These are phyloP conservation scores for Brachyptera risi DNA, from an alignment of 2,888 invertebrate genomes.

Conservation along the genomic window DNA sequence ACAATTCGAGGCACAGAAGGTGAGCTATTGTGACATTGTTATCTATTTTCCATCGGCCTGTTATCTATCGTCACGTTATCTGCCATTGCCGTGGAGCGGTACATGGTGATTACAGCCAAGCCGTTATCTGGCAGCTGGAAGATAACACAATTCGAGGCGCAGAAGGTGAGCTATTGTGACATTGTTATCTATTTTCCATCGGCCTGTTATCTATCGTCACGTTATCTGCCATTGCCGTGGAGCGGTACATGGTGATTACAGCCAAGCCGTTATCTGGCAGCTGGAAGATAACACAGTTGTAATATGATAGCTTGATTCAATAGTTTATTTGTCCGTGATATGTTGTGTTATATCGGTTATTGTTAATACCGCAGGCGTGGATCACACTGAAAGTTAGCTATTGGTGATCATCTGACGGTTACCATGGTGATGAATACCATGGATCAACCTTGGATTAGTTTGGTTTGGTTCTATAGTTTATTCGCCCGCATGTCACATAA, in stretches of 20 bases:
- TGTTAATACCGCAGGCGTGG: too few species aligned
- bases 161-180: constrained; percentile 36
- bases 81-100: constrained; percentile 50
- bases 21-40: too few species aligned
- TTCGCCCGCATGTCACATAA: too few species aligned
- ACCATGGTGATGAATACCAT: too few species aligned
- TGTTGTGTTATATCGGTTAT: too few species aligned
- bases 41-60: too few species aligned
- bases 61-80: constrained; percentile 50
- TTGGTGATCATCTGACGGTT: too few species aligned
- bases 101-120: constrained; percentile 47
- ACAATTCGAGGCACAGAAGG: constrained; percentile 37
- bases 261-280: constrained; percentile 44
- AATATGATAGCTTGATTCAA: too few species aligned
- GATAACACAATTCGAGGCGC: constrained; percentile 38
- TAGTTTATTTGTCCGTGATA: too few species aligned
- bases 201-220: constrained; percentile 51
- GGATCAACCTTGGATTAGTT: too few species aligned
- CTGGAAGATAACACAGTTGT: constrained; percentile 39
- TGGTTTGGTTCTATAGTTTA: too few species aligned
- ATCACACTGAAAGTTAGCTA: too few species aligned
- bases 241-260: constrained; percentile 48
- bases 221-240: constrained; percentile 49
- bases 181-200: constrained; percentile 30
- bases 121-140: constrained; percentile 44